Evolutionary conservation across 1,140 invertebrate species (phyloP).

Genomic region (Helicorthomorpha holstii): DNA sequence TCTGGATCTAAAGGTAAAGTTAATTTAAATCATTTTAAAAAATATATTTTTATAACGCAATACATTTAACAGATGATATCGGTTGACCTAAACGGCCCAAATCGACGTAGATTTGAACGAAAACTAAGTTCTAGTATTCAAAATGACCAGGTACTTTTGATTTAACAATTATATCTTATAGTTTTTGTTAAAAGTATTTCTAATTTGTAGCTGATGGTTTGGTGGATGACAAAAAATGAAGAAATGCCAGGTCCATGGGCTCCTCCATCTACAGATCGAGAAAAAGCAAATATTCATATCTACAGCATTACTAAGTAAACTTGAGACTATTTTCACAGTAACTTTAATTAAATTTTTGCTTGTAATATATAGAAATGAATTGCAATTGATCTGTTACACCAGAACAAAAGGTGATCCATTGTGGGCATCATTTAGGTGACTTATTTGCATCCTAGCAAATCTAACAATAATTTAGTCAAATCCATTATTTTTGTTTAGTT

Average conservation of each 20-base stretch:
- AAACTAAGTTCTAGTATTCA: slow-evolving; percentile 41
- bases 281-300: slow-evolving; percentile 59
- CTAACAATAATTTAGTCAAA: neutral
- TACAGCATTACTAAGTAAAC: slow-evolving; percentile 34
- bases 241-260: slow-evolving; percentile 56
- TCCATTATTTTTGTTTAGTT: slow-evolving; percentile 32
- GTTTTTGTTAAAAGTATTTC: too few relatives aligned
- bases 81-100: slow-evolving; percentile 37
- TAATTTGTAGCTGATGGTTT: slow-evolving; percentile 16
- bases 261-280: slow-evolving; percentile 54
- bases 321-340: slow-evolving; percentile 5
- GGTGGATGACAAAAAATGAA: slow-evolving; percentile 54
- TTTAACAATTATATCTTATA: too few relatives aligned
- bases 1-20: slow-evolving; percentile 36
- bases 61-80: slow-evolving; percentile 26
- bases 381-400: slow-evolving; percentile 19
- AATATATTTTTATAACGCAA: slow-evolving; percentile 5
- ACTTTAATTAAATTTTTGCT: too few relatives aligned
- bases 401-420: slow-evolving; percentile 19
- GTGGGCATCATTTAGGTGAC: slow-evolving; percentile 20
- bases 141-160: slow-evolving; percentile 34
- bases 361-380: slow-evolving; percentile 16
- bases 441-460: neutral
- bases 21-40: neutral
- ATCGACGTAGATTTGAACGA: slow-evolving; percentile 43